Base-by-base conservation (phyloP, 2,888 invertebrate genomes). In the Catonia carolina region DNA sequence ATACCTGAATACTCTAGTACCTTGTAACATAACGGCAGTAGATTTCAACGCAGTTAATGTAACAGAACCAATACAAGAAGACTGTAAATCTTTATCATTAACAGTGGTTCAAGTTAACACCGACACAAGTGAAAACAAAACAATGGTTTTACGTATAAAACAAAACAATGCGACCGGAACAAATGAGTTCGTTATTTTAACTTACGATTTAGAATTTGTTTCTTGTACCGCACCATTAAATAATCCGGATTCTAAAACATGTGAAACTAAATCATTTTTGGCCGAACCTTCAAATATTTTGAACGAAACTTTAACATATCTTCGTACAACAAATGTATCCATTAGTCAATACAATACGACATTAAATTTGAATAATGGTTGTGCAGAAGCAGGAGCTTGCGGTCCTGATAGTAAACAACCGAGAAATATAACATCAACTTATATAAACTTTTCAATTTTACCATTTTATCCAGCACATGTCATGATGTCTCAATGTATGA, bases 401-500 rank as follows among this genome's bases (percentile, higher is more conserved):
- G 45, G 23, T 27, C 27, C 27, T 6, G 8, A 27, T 27, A 45
- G 27, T 18, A 45, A 45, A 27, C 23, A 17, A 12, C 10, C 45
- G 2, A 17, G 45, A 7, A 45, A 45, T 14, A n/a, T 45, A 14
- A 45, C 45, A 45, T 45, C 45, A 10, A 45, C 45, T 8, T 45
- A 22, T 12, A 14, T 45, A 27, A 45, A 45, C 23, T 14, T 45
- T 14, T 45, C 45, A 6, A 22, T 45, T 14, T 22, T 45, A 1
- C 45, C 45, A 14, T 22, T 20, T 18, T 27, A 45, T 23, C 45
- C 45, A 2, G 45, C 27, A 2, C 4, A 22, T 2, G 2, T 45
- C 7, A n/a, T 45, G 45, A 45, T 45, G 45, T 45, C 45, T 17
- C 45, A 45, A 23, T 45, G 45, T 27, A 45, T 45, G 45, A 20